Evolutionary conservation across 2,888 invertebrate species (phyloP), one percentile per base, ranked within the genome.

Genomic region (Brenthis ino): DNA sequence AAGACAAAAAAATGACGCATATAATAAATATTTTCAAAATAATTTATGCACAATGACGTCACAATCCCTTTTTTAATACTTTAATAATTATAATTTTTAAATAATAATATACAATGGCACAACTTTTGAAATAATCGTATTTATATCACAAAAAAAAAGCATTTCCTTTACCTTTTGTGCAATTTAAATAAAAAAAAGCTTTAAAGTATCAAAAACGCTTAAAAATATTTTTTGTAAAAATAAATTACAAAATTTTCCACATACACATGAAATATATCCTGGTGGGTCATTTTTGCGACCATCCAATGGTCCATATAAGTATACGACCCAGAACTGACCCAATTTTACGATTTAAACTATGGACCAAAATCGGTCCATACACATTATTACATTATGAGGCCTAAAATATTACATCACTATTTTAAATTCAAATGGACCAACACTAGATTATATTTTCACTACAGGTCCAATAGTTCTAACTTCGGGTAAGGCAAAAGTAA

Each of bases 21-120:
- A 43, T 48, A 60, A 48, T 6, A n/a, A 6, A 48, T 11, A 43
- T 43, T 43, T 43, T 43, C 11, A 11, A 43, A 43, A 43, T 43
- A 43, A 43, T 43, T 43, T 43, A 43, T 11, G 37, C 37, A 43
- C 11, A 47, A 58, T 47, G 24, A 58, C n/a, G 24, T 58, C 47
- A 24, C 11, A 24, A 13, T n/a, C 8, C 48, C 5, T 43, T 11
- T 20, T 47, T 58, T 48, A 60, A 60, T 48, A 60, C 47, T 60
- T n/a, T 4, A 3, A 48, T 24, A 20, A 13, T 20, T 24, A 60
- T 20, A 60, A 50, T 8, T 20, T 24, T 6, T 13, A 50, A 60
- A 50, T 12, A 50, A 60, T 50, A 50, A 60, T 50, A 50, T 60
- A 60, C 50, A 50, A 60, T 60, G 60, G 60, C 60, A 60, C 60